Percentiles rank a stretch among this genome's conserved stretches.
These are phyloP conservation scores for Cryptoprocta ferox DNA, from an alignment of 2,797 vertebrate species.

Conservation along the genomic window DNA sequence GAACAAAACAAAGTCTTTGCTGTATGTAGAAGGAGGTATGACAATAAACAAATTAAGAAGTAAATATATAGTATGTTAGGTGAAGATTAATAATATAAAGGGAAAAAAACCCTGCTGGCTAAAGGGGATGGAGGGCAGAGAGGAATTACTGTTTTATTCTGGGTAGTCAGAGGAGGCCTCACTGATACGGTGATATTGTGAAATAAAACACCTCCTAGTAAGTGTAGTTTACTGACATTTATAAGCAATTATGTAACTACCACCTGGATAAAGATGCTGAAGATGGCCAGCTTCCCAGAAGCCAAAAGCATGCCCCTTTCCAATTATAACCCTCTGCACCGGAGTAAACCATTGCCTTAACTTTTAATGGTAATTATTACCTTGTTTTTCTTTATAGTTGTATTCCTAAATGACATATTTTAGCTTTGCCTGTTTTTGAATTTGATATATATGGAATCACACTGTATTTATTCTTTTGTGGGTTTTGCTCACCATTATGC, in stretches of 20 bases:
- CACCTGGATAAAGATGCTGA: not conserved
- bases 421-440: slow-evolving; percentile 37
- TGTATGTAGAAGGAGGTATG: slow-evolving; percentile 10
- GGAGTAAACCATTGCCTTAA: slow-evolving; percentile 29
- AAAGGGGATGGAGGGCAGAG: not conserved
- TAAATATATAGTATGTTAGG: not conserved
- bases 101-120: not conserved
- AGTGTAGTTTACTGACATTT: not conserved
- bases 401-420: slow-evolving; percentile 18
- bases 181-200: not conserved
- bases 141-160: slow-evolving; percentile 45
- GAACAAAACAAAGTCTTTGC: slow-evolving; percentile 23
- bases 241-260: not conserved
- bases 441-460: slow-evolving; percentile 18
- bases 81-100: not conserved
- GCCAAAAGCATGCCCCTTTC: not conserved
- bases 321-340: not conserved
- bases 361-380: slow-evolving; percentile 21
- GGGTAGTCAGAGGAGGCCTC: slow-evolving; percentile 11
- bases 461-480: not conserved
- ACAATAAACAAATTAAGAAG: slow-evolving; percentile 21
- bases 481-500: slow-evolving; percentile 16
- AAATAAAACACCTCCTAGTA: slow-evolving; percentile 12
- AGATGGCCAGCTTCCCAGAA: not conserved
- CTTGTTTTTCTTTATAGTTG: slow-evolving; percentile 38